Evolutionary conservation across 2,797 vertebrate species (phyloP), one percentile per base, ranked within the genome.

Genomic region (Toxotes lorentzi): DNA sequence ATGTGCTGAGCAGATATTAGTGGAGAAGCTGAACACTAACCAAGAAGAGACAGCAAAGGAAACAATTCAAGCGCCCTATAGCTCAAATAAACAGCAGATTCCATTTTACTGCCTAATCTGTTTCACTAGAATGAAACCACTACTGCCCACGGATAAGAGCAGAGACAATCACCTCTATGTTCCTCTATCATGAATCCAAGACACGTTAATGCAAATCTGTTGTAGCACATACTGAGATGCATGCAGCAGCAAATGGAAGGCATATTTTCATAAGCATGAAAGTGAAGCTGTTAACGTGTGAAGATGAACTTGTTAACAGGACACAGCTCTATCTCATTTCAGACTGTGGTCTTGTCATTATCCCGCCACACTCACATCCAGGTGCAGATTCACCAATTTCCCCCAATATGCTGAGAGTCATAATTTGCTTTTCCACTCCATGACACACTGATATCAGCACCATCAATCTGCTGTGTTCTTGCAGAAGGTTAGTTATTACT

Each of bases 391-490:
- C 65, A 14, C 62, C 38, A 21, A 51, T 83, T 79, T 74, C 69
- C 8, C 13, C 24, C 59, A 61, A 68, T 79, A 64, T 70, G 85
- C 88, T 65, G 73, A 84, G 66, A 81, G 62, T 80, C 74, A 75
- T 83, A 81, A 88, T 92, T 92, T 89, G 73, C 83, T 81, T 89
- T 90, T 91, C 83, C 84, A 76, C 80, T 85, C 48, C 82, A 62
- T 57, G 62, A 85, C 87, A 78, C 90, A 35, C 41, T 41, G 70
- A 87, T 88, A 89, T 88, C 78, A 76, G 84, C 71, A 4, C 68
- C 88, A 93, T 92, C 91, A 91, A 89, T 91, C 86, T 86, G 79
- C 53, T 1, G 50, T 27, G 1, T 41, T 70, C 45, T 73, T 38
- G 57, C 69, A 69, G 82, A 76, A 35, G 71, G 71, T 61, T 50